Evolutionary conservation across 2,888 invertebrate species (phyloP).

Genomic region (Lasioglossum lativentre): DNA sequence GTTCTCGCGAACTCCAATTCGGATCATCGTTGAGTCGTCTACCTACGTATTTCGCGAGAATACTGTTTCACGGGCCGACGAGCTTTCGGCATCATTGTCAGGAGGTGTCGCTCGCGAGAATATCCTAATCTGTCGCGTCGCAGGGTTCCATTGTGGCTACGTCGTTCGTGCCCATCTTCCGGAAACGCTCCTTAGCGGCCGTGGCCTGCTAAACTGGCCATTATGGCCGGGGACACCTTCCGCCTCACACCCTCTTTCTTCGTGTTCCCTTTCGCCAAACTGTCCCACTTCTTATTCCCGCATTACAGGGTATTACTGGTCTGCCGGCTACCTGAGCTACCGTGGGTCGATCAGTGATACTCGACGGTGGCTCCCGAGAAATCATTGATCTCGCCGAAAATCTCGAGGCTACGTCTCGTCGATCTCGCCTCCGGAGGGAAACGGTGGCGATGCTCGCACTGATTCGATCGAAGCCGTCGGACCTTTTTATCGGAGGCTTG

Average conservation of each 20-base stretch:
- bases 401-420: not conserved
- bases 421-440: not conserved
- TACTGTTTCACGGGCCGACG: conserved; percentile 40
- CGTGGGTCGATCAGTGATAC: conserved; percentile 52
- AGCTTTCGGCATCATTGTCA: conserved; percentile 81
- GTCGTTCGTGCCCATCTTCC: conserved; percentile 79
- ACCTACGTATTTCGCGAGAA: not conserved
- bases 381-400: conserved; percentile 33
- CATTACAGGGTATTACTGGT: conserved; percentile 61
- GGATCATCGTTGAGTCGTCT: not conserved
- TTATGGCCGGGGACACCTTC: conserved; percentile 61
- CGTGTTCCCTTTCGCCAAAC: conserved; percentile 42
- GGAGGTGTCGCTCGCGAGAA: conserved; percentile 78
- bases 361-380: conserved; percentile 29
- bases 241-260: conserved; percentile 51
- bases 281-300: conserved; percentile 64
- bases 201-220: conserved; percentile 68
- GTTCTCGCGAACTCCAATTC: not conserved
- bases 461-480: not conserved
- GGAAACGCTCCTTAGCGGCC: conserved; percentile 76
- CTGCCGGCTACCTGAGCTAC: conserved; percentile 62
- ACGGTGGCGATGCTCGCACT: not conserved
- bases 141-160: conserved; percentile 71
- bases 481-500: not conserved
- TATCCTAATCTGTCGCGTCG: conserved; percentile 82